phyloP scores from a whole-genome alignment of 2,888 invertebrate species.

The Eugnorisma glareosa region DNA sequence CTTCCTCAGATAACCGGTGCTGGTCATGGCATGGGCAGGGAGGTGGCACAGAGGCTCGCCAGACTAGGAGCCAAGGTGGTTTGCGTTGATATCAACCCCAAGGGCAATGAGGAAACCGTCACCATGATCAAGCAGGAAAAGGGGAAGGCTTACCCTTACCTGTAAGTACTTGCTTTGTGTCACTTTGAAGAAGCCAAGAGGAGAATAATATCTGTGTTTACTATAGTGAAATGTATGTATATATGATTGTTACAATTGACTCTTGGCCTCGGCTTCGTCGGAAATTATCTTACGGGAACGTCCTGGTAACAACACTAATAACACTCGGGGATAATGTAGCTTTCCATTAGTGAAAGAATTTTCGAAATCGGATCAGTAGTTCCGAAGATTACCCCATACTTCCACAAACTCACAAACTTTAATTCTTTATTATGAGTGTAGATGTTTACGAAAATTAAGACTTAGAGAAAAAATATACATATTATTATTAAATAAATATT shows the following conservation, averaged over 20 bases:
- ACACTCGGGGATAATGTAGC: no score
- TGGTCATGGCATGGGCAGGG: constrained; percentile 96
- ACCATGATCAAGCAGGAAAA: constrained; percentile 86
- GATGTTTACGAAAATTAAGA: background rate
- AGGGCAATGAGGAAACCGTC: constrained; percentile 92
- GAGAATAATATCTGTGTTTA: background rate
- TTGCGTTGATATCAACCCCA: constrained; percentile 94
- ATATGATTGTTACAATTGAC: background rate
- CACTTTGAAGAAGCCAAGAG: background rate
- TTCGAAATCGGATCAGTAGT: background rate
- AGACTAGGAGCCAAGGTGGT: constrained; percentile 93
- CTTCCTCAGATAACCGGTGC: constrained; percentile 94
- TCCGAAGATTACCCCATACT: background rate
- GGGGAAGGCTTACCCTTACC: constrained; percentile 83
- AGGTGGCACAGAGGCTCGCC: constrained; percentile 93
- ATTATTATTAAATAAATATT: background rate
- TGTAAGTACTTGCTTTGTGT: constrained; percentile 72
- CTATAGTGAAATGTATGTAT: background rate
- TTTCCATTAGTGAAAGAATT: background rate
- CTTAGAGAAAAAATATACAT: background rate
- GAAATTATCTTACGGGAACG: background rate
- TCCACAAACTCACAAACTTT: background rate
- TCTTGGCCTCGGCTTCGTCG: background rate
- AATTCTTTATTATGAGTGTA: background rate
- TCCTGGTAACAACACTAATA: no score